phyloP scores from a whole-genome alignment of 2,888 invertebrate genomes.

The Trichopoda pennipes region DNA sequence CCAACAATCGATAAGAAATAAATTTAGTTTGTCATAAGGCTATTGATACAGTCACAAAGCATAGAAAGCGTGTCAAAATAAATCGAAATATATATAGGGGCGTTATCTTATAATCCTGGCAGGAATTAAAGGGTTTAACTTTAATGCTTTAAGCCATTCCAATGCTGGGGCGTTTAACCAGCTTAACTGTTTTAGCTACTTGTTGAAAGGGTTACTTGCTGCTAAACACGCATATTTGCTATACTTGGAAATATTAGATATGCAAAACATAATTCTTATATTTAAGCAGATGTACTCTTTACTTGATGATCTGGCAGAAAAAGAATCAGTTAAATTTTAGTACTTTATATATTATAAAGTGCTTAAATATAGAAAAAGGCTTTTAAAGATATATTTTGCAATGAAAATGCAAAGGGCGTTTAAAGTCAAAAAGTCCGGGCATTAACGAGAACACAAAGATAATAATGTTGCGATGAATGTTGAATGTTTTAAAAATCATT shows the following conservation, averaged over 20 bases:
- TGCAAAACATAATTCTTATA: conserved; percentile 30
- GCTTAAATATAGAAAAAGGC: conserved; percentile 44
- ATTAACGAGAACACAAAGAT: conserved; percentile 1
- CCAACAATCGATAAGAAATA: conserved; percentile 27
- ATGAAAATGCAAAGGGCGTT: conserved; percentile 23
- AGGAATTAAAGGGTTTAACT: conserved; percentile 50
- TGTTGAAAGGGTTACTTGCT: conserved; percentile 62
- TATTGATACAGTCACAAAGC: conserved; percentile 5
- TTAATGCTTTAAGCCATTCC: conserved; percentile 22
- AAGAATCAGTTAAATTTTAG: conserved; percentile 31
- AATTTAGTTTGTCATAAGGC: conserved; percentile 35
- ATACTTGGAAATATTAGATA: conserved; percentile 47
- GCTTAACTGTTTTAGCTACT: conserved; percentile 67
- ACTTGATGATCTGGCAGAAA: not conserved
- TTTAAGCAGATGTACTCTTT: conserved; percentile 42
- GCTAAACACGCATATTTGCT: not conserved
- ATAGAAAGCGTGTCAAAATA: conserved; percentile 56
- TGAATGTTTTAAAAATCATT: no score
- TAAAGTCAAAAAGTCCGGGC: conserved; percentile 62
- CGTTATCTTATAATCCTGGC: conserved; percentile 46
- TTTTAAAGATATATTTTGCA: not conserved
- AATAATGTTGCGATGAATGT: not conserved
- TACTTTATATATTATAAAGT: conserved; percentile 20
- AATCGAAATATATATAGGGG: conserved; percentile 33
- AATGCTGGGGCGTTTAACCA: conserved; percentile 58